A percentile compares a stretch with the other conserved stretches of the same genome.
Conservation (phyloP, 2,888 invertebrate species). For the Mallateleia sp. region DNA sequence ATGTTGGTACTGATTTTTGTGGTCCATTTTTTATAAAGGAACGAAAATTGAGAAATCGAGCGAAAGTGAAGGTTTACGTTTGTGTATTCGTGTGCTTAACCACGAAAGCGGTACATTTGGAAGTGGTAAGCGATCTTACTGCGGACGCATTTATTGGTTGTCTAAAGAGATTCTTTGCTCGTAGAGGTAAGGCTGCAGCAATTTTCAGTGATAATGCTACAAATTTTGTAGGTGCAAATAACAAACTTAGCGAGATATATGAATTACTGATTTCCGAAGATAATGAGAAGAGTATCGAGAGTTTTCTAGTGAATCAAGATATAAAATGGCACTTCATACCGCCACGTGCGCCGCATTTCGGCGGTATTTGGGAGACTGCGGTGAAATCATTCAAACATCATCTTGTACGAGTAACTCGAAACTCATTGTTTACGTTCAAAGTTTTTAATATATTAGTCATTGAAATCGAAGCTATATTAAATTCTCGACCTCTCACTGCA, state of each 20-base stretch:
- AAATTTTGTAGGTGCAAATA: no score
- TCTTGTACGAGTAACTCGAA: background rate
- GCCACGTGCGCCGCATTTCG: background rate
- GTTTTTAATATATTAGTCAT: background rate
- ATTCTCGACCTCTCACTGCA: constrained; percentile 51
- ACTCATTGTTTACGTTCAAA: background rate
- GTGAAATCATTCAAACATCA: background rate
- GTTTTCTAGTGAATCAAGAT: background rate
- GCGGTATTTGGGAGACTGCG: background rate
- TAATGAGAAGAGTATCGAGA: no score
- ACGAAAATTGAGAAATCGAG: constrained; percentile 65
- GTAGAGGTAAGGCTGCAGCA: no score
- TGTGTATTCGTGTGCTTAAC: constrained; percentile 83
- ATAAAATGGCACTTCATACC: background rate
- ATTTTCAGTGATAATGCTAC: no score
- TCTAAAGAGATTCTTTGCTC: background rate
- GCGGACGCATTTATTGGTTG: constrained; percentile 79
- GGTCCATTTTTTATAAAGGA: constrained; percentile 82
- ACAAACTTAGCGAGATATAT: no score
- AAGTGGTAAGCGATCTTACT: constrained; percentile 57
- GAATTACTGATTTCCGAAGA: no score
- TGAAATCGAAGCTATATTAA: constrained; percentile 33
- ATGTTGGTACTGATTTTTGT: constrained; percentile 80
- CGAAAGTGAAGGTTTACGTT: constrained; percentile 55
- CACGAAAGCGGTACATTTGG: constrained; percentile 84